Conservation (phyloP, 2,888 invertebrate genomes). For the Micoletzkya japonica region DNA sequence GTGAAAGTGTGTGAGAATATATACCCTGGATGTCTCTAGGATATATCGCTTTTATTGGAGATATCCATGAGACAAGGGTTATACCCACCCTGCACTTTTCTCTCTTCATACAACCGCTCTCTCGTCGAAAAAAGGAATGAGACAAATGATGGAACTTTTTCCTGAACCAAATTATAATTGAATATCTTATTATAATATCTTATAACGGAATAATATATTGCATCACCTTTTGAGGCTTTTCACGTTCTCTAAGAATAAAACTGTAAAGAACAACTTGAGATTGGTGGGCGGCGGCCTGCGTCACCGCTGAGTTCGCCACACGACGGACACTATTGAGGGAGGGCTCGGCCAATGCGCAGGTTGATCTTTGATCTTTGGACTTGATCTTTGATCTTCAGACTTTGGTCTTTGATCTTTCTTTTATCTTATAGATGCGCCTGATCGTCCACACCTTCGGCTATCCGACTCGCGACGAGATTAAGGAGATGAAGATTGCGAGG, state of each 20-base stretch:
- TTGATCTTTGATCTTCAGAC: not conserved
- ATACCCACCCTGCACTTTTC: not conserved
- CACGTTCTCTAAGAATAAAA: not conserved
- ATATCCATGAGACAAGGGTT: not conserved
- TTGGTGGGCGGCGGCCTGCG: conserved; percentile 54
- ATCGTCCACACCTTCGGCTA: conserved; percentile 51
- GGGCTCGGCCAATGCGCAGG: conserved; percentile 43
- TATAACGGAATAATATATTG: too few relatives aligned
- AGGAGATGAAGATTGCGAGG: conserved; percentile 41
- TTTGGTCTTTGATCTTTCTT: not conserved
- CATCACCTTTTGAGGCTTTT: too few relatives aligned
- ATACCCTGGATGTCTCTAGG: too few relatives aligned
- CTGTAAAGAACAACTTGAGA: conserved; percentile 34
- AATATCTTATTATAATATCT: too few relatives aligned
- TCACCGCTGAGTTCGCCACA: conserved; percentile 45
- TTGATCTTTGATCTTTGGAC: not conserved
- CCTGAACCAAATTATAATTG: too few relatives aligned
- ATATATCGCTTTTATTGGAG: too few relatives aligned
- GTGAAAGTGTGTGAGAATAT: too few relatives aligned
- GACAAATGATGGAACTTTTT: too few relatives aligned
- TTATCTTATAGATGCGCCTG: conserved; percentile 20
- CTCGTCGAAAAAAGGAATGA: too few relatives aligned
- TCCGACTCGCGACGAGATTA: conserved; percentile 49
- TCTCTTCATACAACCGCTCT: too few relatives aligned
- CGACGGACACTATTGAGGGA: conserved; percentile 41